These are phyloP conservation scores for Myiopsitta monachus DNA, from an alignment of 2,113 vertebrate species.

Conservation along the genomic window DNA sequence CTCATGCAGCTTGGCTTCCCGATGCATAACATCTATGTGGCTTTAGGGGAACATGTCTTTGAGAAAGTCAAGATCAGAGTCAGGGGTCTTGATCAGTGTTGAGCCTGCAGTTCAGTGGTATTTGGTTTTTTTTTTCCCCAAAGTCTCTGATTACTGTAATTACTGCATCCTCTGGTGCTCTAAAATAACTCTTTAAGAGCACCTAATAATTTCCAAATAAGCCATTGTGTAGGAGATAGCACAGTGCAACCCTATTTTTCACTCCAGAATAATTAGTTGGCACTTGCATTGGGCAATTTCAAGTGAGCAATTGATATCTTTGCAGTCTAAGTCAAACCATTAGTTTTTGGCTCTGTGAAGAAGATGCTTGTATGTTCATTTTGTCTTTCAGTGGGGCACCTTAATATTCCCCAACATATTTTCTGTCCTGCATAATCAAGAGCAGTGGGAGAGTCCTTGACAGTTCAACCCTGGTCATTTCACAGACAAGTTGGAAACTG, in stretches of 20 bases:
- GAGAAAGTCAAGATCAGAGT: background rate
- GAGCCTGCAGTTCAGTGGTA: background rate
- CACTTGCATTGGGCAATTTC: background rate
- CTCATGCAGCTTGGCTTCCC: background rate
- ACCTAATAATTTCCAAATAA: background rate
- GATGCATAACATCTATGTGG: background rate
- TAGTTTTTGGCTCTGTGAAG: background rate
- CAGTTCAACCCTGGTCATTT: conserved; percentile 41
- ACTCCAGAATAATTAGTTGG: background rate
- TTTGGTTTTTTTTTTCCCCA: background rate
- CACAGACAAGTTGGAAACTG: conserved; percentile 17
- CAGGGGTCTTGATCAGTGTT: background rate
- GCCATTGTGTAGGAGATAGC: background rate
- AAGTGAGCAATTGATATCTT: background rate
- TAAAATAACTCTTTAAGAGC: background rate
- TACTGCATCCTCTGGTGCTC: background rate
- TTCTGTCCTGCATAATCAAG: conserved; percentile 14
- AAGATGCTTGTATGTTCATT: background rate
- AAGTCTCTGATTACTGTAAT: background rate
- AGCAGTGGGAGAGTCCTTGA: conserved; percentile 14
- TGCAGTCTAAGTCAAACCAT: background rate
- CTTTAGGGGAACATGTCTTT: background rate
- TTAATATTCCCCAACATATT: conserved; percentile 13
- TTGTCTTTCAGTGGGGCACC: background rate
- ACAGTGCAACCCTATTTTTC: background rate